Conservation (phyloP, 2,888 invertebrate genomes). For the Helleia helle region DNA sequence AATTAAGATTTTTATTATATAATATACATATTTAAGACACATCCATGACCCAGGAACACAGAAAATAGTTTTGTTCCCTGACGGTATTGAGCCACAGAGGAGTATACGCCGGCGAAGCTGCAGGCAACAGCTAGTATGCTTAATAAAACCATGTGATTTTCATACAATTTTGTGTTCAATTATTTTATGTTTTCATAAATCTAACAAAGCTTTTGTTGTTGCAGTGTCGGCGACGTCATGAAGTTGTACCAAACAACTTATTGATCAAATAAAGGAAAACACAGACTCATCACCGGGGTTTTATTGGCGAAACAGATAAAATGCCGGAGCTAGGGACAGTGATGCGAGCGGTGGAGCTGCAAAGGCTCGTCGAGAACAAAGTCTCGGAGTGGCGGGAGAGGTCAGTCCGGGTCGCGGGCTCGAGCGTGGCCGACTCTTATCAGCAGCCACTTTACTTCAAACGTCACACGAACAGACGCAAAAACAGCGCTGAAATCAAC, state of each 20-base stretch:
- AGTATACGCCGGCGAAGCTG: too few relatives aligned
- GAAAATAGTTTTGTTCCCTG: too few relatives aligned
- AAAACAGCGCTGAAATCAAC: slow-evolving; percentile 69
- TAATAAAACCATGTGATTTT: too few relatives aligned
- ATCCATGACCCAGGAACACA: too few relatives aligned
- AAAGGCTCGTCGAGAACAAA: slow-evolving; percentile 67
- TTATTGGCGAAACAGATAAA: slow-evolving; percentile 28
- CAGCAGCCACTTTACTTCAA: slow-evolving; percentile 67
- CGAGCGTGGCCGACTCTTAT: slow-evolving; percentile 64
- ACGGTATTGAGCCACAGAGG: too few relatives aligned
- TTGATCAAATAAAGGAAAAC: background rate
- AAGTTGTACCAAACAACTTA: background rate
- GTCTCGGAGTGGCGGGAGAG: slow-evolving; percentile 69
- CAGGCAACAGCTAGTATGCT: too few relatives aligned
- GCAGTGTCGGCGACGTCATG: too few relatives aligned
- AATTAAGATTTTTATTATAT: too few relatives aligned
- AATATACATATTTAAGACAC: too few relatives aligned
- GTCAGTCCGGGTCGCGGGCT: slow-evolving; percentile 60
- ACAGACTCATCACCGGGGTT: slow-evolving; percentile 8
- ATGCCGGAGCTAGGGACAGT: slow-evolving; percentile 67
- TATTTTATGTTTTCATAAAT: too few relatives aligned
- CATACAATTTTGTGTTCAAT: too few relatives aligned
- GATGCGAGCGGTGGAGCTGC: slow-evolving; percentile 66
- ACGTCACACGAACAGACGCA: slow-evolving; percentile 65
- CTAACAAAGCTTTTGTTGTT: too few relatives aligned